Percentiles rank a stretch among this genome's conserved stretches.
These are phyloP conservation scores for Lampris megalopsis DNA, from an alignment of 2,113 vertebrate genomes.

Conservation along the genomic window DNA sequence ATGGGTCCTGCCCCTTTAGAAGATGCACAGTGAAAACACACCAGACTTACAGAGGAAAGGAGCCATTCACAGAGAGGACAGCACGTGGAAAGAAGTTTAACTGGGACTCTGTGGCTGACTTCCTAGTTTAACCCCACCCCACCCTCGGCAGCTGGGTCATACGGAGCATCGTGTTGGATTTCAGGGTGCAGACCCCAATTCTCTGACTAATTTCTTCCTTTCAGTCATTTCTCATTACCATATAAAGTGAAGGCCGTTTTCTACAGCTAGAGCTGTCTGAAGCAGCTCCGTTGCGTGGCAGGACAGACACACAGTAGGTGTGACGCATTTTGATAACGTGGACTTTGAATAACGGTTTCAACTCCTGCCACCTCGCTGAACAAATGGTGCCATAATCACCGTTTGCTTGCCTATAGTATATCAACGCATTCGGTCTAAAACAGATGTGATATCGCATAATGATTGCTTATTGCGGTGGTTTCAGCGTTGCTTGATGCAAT, in stretches of 20 bases:
- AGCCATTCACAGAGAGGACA: conserved; percentile 15
- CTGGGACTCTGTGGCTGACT: conserved; percentile 28
- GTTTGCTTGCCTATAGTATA: conserved; percentile 9
- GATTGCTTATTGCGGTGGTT: conserved; percentile 19
- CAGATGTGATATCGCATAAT: conserved; percentile 19
- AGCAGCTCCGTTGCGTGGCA: background rate
- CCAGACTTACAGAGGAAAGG: background rate
- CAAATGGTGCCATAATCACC: background rate
- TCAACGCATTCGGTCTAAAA: conserved; percentile 5
- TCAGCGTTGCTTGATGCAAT: background rate
- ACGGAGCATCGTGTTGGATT: conserved; percentile 52
- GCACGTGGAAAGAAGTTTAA: conserved; percentile 10
- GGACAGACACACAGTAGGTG: conserved; percentile 2
- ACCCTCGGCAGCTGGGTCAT: conserved; percentile 31
- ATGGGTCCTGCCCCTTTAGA: background rate
- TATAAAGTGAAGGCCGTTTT: conserved; percentile 63
- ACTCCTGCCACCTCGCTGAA: conserved; percentile 20
- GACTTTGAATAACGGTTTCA: conserved; percentile 10
- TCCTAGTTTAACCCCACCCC: conserved; percentile 54
- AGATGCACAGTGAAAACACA: background rate
- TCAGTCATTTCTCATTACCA: conserved; percentile 69
- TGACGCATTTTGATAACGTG: conserved; percentile 10
- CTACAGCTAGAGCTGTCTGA: conserved; percentile 49
- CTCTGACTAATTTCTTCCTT: conserved; percentile 63
- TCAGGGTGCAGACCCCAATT: conserved; percentile 69